A percentile compares a stretch with the other conserved stretches of the same genome.
phyloP scores from a whole-genome alignment of 2,888 invertebrate species.

The Therioaphis trifolii region DNA sequence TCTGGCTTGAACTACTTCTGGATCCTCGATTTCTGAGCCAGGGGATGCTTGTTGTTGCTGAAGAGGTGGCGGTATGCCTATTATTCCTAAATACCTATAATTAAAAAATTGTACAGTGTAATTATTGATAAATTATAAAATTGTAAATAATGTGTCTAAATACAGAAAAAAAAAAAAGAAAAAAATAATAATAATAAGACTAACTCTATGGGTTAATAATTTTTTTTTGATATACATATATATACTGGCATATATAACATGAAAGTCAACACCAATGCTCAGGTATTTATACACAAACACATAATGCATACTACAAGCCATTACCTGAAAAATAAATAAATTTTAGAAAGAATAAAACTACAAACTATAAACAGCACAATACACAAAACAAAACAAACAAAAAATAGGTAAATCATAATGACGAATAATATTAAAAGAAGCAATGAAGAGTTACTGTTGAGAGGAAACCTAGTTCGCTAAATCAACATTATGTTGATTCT shows the following conservation, averaged over 20 bases:
- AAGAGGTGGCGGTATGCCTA: slow-evolving; percentile 67
- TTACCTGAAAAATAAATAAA: slow-evolving; percentile 27
- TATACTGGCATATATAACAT: neutral
- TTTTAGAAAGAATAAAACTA: neutral
- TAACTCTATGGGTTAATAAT: slow-evolving; percentile 28
- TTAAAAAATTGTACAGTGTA: neutral
- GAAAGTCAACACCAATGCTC: neutral
- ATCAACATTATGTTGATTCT: too few species aligned
- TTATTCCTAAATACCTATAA: slow-evolving; percentile 68
- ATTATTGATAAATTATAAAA: neutral
- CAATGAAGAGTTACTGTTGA: neutral
- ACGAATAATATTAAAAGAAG: neutral
- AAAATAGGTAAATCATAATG: too few species aligned
- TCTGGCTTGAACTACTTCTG: slow-evolving; percentile 66
- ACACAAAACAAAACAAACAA: neutral
- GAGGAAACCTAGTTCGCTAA: neutral
- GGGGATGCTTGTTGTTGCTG: slow-evolving; percentile 65
- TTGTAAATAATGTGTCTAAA: neutral
- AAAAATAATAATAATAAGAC: slow-evolving; percentile 1
- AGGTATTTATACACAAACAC: slow-evolving; percentile 11
- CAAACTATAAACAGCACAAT: slow-evolving; percentile 9
- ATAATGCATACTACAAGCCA: slow-evolving; percentile 37
- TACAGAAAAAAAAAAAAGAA: neutral
- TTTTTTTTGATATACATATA: neutral
- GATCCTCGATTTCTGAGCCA: slow-evolving; percentile 65